Percentiles rank a stretch among this genome's conserved stretches.
Conservation (phyloP, 1,140 invertebrate species). For the Aphelenchoides fujianensis region DNA sequence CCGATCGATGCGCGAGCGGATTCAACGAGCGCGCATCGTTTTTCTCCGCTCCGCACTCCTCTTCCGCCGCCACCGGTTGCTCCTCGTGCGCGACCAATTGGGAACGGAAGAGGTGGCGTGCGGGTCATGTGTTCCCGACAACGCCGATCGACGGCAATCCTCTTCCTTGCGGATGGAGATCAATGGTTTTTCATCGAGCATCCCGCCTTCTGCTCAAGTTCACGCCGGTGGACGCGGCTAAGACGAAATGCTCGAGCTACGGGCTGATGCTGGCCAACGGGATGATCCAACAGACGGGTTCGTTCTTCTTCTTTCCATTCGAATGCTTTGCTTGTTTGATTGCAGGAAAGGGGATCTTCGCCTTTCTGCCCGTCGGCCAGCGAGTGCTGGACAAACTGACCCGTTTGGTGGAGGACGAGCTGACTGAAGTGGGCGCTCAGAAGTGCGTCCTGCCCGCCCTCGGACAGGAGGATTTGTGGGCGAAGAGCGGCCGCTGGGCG, state of each 20-base stretch:
- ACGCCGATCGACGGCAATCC: too few relatives aligned
- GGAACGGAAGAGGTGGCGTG: too few relatives aligned
- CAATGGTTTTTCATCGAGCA: constrained; percentile 24
- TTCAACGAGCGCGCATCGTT: too few relatives aligned
- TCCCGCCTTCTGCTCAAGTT: constrained; percentile 26
- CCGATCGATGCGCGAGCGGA: constrained; percentile 1
- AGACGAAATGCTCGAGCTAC: constrained; percentile 29
- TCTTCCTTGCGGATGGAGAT: too few relatives aligned
- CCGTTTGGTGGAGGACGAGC: constrained; percentile 34
- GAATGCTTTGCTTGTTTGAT: constrained; percentile 13
- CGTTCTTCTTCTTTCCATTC: neutral
- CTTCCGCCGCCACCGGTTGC: too few relatives aligned
- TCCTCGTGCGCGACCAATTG: too few relatives aligned
- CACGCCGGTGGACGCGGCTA: constrained; percentile 10
- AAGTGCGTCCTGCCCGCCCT: constrained; percentile 36
- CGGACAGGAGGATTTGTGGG: constrained; percentile 31
- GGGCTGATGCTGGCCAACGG: constrained; percentile 28
- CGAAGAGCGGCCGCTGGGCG: constrained; percentile 33
- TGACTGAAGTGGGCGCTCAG: constrained; percentile 37
- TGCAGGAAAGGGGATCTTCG: constrained; percentile 38
- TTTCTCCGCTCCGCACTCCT: too few relatives aligned
- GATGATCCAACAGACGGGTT: constrained; percentile 26
- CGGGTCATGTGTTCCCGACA: too few relatives aligned
- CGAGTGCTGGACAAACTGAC: constrained; percentile 40
- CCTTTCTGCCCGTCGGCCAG: constrained; percentile 41